Percentiles rank a stretch among this genome's conserved stretches.
Conservation (phyloP, 2,797 vertebrate genomes). For the Scolopax bukidnonensis region DNA sequence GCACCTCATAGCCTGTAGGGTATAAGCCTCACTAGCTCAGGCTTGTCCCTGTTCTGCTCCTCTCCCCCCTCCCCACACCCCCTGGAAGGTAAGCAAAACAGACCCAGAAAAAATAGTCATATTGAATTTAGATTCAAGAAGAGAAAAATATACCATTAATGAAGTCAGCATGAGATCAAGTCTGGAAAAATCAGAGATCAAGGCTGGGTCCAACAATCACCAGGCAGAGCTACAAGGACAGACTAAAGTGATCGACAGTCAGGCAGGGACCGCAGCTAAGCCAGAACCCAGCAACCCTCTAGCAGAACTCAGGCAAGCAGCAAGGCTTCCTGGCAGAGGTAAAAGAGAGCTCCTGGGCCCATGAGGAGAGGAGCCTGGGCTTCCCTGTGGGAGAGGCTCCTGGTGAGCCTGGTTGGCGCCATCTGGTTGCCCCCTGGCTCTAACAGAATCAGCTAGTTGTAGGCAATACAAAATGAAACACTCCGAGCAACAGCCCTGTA, state of each 20-base stretch:
- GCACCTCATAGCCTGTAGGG: background rate
- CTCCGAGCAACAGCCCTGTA: fast-evolving
- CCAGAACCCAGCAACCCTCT: fast-evolving
- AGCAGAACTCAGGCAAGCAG: fast-evolving
- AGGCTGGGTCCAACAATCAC: background rate
- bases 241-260: fast-evolving
- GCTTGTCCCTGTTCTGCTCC: background rate
- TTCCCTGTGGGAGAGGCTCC: fast-evolving
- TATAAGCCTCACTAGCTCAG: background rate
- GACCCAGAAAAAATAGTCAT: background rate
- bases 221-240: fast-evolving
- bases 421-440: background rate
- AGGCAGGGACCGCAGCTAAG: fast-evolving
- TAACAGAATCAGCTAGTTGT: background rate
- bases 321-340: background rate
- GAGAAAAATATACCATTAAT: fast-evolving
- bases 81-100: background rate
- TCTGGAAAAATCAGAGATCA: background rate
- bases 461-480: background rate
- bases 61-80: background rate
- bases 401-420: background rate
- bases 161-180: background rate
- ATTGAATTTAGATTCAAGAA: background rate
- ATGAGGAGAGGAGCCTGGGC: too few species aligned
- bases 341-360: background rate